These are phyloP conservation scores for Eristalis intricaria DNA, from an alignment of 2,888 invertebrate species.

Conservation along the genomic window DNA sequence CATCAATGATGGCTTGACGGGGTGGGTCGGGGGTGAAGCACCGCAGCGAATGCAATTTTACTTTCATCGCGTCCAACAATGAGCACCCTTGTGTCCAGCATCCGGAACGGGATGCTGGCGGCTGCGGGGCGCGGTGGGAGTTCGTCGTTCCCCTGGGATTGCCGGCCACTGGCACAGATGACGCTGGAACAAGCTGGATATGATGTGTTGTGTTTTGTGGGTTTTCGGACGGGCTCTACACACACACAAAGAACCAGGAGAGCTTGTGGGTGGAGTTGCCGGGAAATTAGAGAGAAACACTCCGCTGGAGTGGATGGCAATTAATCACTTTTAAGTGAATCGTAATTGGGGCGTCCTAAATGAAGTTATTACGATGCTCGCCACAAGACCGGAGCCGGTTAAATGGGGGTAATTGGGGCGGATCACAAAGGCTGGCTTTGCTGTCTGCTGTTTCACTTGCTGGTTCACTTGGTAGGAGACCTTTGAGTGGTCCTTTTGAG, in stretches of 20 bases:
- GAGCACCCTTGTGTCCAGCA: not conserved
- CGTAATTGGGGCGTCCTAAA: constrained; percentile 24
- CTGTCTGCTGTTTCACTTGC: not conserved
- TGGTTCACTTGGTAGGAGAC: not conserved
- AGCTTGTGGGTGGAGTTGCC: constrained; percentile 15
- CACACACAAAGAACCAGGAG: constrained; percentile 5
- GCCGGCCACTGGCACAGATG: constrained; percentile 1
- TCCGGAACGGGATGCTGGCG: not conserved
- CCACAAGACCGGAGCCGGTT: not conserved
- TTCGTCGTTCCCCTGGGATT: constrained; percentile 20
- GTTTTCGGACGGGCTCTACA: not conserved
- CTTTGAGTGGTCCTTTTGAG: not conserved
- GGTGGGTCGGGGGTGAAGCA: constrained; percentile 20
- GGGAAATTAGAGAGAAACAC: constrained; percentile 29
- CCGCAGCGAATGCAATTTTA: constrained; percentile 61
- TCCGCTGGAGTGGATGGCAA: constrained; percentile 26
- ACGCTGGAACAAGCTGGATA: not conserved
- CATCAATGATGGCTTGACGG: not conserved
- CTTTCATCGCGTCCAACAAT: constrained; percentile 40
- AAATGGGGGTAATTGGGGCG: not conserved
- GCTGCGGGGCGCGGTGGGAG: not conserved
- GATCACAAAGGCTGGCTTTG: not conserved
- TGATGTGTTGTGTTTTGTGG: constrained; percentile 9
- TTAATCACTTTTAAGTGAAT: constrained; percentile 46
- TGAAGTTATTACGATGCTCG: constrained; percentile 32